Conservation (phyloP, 2,113 vertebrate genomes). For the Piprites chloris region DNA sequence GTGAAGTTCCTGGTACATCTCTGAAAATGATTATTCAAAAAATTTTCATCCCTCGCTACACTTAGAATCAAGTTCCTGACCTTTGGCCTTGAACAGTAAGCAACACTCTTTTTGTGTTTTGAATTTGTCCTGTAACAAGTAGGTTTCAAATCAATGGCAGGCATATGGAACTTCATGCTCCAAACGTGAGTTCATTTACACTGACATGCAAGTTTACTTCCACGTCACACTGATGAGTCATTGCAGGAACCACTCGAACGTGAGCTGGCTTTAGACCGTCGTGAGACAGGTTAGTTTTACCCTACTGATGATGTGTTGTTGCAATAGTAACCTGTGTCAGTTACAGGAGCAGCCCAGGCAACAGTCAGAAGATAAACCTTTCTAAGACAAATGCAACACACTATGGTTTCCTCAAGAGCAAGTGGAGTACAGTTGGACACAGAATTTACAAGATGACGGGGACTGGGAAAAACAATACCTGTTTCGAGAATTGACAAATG, state of each 20-base stretch:
- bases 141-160: not conserved
- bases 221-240: not conserved
- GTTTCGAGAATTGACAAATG: not conserved
- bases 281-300: too few relatives aligned
- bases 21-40: not conserved
- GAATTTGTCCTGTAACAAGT: not conserved
- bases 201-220: not conserved
- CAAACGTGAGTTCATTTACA: not conserved
- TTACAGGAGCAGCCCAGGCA: not conserved
- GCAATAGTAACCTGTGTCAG: fast-evolving
- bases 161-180: not conserved
- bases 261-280: too few relatives aligned
- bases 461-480: not conserved
- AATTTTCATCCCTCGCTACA: not conserved
- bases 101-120: not conserved
- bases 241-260: not conserved
- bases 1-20: not conserved
- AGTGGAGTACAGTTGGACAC: not conserved
- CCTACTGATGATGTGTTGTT: too few relatives aligned
- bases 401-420: not conserved
- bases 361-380: not conserved
- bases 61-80: not conserved
- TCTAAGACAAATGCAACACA: not conserved
- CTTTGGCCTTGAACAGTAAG: not conserved
- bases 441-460: fast-evolving